Conservation (phyloP, 2,888 invertebrate genomes). For the Rhimphoctona megacephalus region DNA sequence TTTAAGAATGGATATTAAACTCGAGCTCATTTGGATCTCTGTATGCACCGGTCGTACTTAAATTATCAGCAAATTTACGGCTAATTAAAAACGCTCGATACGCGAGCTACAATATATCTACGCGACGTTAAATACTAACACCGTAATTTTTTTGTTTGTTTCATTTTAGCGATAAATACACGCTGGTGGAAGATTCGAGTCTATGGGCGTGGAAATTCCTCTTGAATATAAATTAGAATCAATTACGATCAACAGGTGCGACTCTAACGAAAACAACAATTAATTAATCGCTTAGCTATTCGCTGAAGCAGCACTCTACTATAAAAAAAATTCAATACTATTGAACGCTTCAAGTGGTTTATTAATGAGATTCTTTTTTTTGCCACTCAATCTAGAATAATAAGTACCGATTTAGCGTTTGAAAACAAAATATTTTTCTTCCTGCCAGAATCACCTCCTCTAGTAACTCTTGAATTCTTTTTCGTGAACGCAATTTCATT, state of each 20-base stretch:
- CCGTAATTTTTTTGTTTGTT: background rate
- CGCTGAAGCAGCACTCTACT: background rate
- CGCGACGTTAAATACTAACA: background rate
- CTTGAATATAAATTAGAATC: background rate
- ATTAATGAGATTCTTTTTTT: background rate
- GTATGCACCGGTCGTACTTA: constrained; percentile 4
- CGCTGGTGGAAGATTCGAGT: constrained; percentile 4
- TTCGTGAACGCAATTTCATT: background rate
- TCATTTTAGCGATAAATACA: background rate
- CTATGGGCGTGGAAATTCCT: background rate
- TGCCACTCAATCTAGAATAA: background rate
- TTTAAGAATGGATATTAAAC: constrained; percentile 14
- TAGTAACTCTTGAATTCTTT: background rate
- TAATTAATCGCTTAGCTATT: background rate
- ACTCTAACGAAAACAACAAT: background rate
- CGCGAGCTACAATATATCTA: background rate
- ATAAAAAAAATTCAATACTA: background rate
- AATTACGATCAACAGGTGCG: background rate
- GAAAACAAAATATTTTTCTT: background rate
- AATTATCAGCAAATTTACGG: constrained; percentile 50
- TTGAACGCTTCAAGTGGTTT: background rate
- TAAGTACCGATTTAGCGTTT: background rate
- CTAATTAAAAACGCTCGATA: constrained; percentile 50
- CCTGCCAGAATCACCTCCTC: background rate
- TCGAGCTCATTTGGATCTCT: constrained; percentile 35